Conservation (phyloP, 2,113 vertebrate species). For the Camelus bactrianus region DNA sequence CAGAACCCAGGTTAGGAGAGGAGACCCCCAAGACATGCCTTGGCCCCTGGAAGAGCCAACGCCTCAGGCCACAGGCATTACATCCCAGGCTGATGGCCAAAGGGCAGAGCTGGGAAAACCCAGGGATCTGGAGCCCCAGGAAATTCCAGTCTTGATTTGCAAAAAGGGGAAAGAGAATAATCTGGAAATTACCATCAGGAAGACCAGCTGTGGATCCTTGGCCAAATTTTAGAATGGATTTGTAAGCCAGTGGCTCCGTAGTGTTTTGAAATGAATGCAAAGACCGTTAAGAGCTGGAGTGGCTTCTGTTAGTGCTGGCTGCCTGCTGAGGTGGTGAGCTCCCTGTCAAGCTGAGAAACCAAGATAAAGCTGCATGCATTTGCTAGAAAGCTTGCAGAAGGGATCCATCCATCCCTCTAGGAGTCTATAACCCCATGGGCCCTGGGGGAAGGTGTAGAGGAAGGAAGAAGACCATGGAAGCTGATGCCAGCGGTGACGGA, state of each 20-base stretch:
- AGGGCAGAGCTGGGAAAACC: neutral
- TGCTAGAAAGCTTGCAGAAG: neutral
- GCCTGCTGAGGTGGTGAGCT: neutral
- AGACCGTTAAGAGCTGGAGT: neutral
- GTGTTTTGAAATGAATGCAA: neutral
- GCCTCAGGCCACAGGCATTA: neutral
- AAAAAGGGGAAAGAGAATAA: neutral
- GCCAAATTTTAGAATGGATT: neutral
- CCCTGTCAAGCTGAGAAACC: neutral
- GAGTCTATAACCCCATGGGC: neutral
- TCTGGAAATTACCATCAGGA: constrained; percentile 25
- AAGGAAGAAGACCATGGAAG: neutral
- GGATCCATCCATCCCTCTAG: neutral
- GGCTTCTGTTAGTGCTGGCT: neutral
- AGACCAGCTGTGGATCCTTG: neutral
- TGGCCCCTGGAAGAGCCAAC: neutral
- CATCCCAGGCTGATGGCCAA: neutral
- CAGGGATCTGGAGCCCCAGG: neutral
- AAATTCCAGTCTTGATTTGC: neutral
- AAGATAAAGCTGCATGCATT: neutral
- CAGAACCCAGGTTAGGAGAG: neutral
- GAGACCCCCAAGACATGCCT: neutral
- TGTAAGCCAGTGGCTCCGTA: neutral
- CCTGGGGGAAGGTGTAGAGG: neutral
- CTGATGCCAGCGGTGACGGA: accelerated